phyloP scores from a whole-genome alignment of 2,888 invertebrate genomes.

The Pachymerium ferrugineum region DNA sequence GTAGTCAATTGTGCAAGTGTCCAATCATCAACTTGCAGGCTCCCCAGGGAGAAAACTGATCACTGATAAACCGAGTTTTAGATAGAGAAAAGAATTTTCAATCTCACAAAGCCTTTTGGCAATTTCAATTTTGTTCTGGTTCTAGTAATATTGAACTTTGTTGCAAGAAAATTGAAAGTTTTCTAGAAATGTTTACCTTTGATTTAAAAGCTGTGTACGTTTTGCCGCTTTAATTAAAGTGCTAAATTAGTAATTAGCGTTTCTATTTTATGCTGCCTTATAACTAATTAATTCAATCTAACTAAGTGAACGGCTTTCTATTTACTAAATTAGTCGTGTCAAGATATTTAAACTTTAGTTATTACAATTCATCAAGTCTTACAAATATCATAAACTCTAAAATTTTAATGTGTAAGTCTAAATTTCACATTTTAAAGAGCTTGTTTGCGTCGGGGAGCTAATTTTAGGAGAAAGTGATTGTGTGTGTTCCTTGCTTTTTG shows the following conservation, averaged over 20 bases:
- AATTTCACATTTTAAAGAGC: background rate
- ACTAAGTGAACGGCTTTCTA: background rate
- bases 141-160: background rate
- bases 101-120: conserved; percentile 8
- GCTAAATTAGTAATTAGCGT: background rate
- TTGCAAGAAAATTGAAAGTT: background rate
- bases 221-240: background rate
- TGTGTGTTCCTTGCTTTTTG: background rate
- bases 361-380: too few species aligned
- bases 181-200: too few species aligned
- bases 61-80: conserved; percentile 10
- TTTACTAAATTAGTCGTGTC: background rate
- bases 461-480: background rate
- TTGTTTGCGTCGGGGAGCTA: background rate
- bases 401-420: too few species aligned
- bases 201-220: too few species aligned
- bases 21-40: background rate
- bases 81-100: background rate
- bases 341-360: too few species aligned
- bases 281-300: conserved; percentile 14
- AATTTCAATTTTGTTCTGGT: conserved; percentile 1
- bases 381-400: too few species aligned
- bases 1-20: background rate
- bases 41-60: background rate
- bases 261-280: background rate